These are phyloP conservation scores for Apamea epomidion DNA, from an alignment of 2,888 invertebrate species.

Conservation along the genomic window DNA sequence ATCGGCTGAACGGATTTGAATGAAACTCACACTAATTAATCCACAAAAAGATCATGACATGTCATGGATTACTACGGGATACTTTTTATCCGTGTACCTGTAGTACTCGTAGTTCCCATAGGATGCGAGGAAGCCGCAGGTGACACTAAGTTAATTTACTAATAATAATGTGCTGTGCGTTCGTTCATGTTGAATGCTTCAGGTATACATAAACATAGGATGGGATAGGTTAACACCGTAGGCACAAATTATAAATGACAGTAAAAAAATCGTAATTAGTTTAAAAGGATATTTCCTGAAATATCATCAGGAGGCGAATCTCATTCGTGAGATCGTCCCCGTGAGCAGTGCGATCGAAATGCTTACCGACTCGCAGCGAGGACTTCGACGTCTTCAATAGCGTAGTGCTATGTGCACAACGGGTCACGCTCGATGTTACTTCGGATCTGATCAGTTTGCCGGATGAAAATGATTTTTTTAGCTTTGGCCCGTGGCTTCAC, in stretches of 20 bases:
- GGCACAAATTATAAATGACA: background rate
- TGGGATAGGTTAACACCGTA: no score
- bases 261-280: conserved; percentile 21
- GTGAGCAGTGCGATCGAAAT: no score
- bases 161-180: background rate
- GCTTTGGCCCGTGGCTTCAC: no score
- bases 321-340: background rate
- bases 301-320: conserved; percentile 6
- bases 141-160: background rate
- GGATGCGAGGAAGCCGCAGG: background rate
- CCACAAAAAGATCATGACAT: background rate
- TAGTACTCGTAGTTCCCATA: background rate
- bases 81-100: background rate
- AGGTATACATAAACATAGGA: no score
- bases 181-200: no score
- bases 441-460: no score
- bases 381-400: background rate
- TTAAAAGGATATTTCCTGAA: conserved; percentile 12
- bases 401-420: background rate
- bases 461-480: no score
- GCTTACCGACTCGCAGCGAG: background rate
- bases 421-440: no score
- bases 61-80: background rate
- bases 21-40: no score
- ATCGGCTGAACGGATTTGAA: no score